phyloP scores from a whole-genome alignment of 2,888 invertebrate species.

The Drosophila parthenogenetica region DNA sequence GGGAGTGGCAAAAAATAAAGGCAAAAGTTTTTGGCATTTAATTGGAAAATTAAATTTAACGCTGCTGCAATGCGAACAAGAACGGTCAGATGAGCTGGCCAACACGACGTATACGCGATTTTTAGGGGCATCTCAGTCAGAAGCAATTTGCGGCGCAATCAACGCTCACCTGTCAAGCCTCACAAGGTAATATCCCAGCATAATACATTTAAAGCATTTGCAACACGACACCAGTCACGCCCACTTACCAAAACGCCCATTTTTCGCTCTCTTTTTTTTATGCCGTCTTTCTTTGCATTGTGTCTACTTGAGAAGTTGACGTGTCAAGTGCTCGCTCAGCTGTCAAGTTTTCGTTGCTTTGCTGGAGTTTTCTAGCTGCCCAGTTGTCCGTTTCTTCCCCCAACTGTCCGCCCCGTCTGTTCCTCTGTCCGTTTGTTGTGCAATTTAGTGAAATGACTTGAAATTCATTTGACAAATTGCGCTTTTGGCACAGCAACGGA shows the following conservation, averaged over 20 bases:
- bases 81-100: background rate
- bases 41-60: conserved; percentile 84
- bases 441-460: conserved; percentile 77
- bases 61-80: conserved; percentile 46
- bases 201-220: conserved; percentile 67
- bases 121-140: conserved; percentile 30
- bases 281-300: background rate
- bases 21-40: conserved; percentile 71
- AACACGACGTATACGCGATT: conserved; percentile 44
- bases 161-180: conserved; percentile 45
- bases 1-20: conserved; percentile 2
- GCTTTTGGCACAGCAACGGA: conserved; percentile 32
- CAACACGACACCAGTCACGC: conserved; percentile 23
- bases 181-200: conserved; percentile 64
- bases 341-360: conserved; percentile 20
- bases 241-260: background rate
- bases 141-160: conserved; percentile 62
- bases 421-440: conserved; percentile 37
- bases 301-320: conserved; percentile 52
- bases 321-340: conserved; percentile 67
- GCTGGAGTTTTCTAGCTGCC: conserved; percentile 1
- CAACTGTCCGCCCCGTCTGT: no score
- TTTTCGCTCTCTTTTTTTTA: background rate
- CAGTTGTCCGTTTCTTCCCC: conserved; percentile 17
- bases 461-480: conserved; percentile 81